phyloP scores from a whole-genome alignment of 2,113 vertebrate species.

The Motacilla tschutschensis region DNA sequence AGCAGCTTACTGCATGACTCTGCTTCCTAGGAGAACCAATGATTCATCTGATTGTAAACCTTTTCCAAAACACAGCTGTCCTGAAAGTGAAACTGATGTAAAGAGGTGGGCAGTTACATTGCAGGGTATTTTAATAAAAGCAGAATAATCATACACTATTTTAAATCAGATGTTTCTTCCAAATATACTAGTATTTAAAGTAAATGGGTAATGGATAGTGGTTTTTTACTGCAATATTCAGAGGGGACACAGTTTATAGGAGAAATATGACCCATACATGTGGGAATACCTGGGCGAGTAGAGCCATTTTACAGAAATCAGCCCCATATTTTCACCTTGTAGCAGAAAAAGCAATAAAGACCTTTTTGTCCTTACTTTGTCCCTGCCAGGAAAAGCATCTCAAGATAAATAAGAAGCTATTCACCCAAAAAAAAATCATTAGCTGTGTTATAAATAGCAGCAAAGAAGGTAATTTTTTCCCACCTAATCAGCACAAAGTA shows the following conservation, averaged over 20 bases:
- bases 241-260: background rate
- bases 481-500: conserved; percentile 13
- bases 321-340: background rate
- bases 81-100: background rate
- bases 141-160: background rate
- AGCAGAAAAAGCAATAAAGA: background rate
- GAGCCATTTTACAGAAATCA: background rate
- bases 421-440: conserved; percentile 39
- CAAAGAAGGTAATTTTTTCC: background rate
- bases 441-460: conserved; percentile 19
- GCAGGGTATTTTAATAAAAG: background rate
- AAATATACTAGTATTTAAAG: background rate
- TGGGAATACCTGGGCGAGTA: background rate
- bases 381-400: background rate
- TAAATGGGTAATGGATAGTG: background rate
- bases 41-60: conserved; percentile 1
- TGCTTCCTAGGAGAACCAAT: background rate
- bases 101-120: background rate
- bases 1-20: background rate
- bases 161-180: background rate
- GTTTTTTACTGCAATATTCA: background rate
- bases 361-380: conserved; percentile 1
- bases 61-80: background rate
- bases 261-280: background rate
- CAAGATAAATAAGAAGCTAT: conserved; percentile 33